Percentiles rank a stretch among this genome's conserved stretches.
These are phyloP conservation scores for Tetragnatha montana DNA, from an alignment of 2,888 invertebrate genomes.

Conservation along the genomic window DNA sequence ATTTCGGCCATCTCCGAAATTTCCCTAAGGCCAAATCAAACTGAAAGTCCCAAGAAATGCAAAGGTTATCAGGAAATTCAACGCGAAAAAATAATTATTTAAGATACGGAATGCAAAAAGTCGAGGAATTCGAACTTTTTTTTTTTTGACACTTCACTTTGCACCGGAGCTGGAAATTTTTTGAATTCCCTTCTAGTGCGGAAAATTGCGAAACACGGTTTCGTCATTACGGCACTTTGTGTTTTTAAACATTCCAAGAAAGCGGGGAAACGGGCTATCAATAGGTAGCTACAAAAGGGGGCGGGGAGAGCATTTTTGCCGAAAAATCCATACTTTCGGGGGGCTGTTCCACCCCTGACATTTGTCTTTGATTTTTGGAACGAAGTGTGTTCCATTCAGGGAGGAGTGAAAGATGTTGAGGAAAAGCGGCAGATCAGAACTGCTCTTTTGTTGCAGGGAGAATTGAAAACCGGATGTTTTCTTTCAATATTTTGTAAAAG, in stretches of 20 bases:
- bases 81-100: neutral
- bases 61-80: neutral
- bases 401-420: conserved; percentile 25
- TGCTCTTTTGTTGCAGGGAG: conserved; percentile 10
- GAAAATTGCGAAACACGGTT: conserved; percentile 39
- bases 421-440: neutral
- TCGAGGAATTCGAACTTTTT: neutral
- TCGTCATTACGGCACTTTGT: conserved; percentile 47
- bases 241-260: conserved; percentile 35
- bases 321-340: neutral
- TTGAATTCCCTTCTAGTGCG: conserved; percentile 7
- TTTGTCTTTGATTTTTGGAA: conserved; percentile 60
- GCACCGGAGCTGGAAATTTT: neutral
- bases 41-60: neutral
- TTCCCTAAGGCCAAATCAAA: neutral
- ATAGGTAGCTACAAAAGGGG: neutral
- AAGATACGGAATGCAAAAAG: neutral
- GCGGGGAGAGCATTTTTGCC: neutral
- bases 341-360: conserved; percentile 7
- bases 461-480: neutral
- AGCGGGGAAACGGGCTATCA: conserved; percentile 13
- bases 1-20: neutral
- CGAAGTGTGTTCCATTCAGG: conserved; percentile 48
- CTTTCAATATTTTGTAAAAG: too few relatives aligned
- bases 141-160: neutral